Evolutionary conservation across 2,888 invertebrate genomes (phyloP).

Genomic region (Agriopis marginaria): DNA sequence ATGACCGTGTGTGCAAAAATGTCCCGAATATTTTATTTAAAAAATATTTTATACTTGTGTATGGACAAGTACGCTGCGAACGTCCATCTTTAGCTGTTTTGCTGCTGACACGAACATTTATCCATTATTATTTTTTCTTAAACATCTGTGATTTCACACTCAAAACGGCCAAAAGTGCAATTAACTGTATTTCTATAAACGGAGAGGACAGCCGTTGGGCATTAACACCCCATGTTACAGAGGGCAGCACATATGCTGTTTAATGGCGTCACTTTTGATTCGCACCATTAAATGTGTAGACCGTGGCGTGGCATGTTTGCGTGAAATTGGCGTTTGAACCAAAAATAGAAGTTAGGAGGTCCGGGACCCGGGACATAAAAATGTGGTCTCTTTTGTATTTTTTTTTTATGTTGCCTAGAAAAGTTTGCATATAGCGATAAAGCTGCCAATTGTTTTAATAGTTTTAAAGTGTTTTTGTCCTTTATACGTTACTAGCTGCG

Average conservation of each 20-base stretch:
- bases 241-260: conserved; percentile 59
- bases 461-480: too few relatives aligned
- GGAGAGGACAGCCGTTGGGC: conserved; percentile 44
- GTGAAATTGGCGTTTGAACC: conserved; percentile 45
- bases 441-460: too few relatives aligned
- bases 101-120: not conserved
- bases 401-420: too few relatives aligned
- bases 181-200: conserved; percentile 46
- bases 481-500: too few relatives aligned
- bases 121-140: not conserved
- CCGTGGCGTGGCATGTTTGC: conserved; percentile 61
- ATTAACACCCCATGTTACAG: conserved; percentile 44
- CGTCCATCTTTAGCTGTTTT: too few relatives aligned
- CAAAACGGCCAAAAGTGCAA: conserved; percentile 41
- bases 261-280: conserved; percentile 63
- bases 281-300: conserved; percentile 50
- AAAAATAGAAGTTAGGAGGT: not conserved
- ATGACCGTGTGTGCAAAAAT: too few relatives aligned
- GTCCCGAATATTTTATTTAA: too few relatives aligned
- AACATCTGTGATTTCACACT: conserved; percentile 45
- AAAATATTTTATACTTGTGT: too few relatives aligned
- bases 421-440: too few relatives aligned
- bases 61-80: too few relatives aligned
- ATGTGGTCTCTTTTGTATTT: not conserved
- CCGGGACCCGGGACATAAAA: not conserved